These are phyloP conservation scores for Melinaea menophilus DNA, from an alignment of 2,888 invertebrate genomes.

Conservation along the genomic window DNA sequence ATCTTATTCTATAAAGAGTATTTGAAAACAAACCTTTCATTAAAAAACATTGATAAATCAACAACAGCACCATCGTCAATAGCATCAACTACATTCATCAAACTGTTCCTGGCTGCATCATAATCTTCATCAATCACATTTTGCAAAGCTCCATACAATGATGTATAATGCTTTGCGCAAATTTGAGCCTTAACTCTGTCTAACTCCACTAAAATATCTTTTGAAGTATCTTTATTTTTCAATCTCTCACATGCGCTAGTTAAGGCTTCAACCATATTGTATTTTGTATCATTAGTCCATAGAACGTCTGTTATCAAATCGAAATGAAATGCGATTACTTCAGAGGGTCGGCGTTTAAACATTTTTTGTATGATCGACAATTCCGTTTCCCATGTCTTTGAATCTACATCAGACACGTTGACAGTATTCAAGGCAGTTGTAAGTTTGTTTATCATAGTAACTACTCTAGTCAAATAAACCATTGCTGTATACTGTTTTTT, in stretches of 20 bases:
- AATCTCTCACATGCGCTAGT: constrained; percentile 48
- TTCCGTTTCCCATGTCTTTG: constrained; percentile 43
- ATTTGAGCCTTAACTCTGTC: constrained; percentile 50
- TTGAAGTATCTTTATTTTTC: constrained; percentile 45
- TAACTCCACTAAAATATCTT: constrained; percentile 50
- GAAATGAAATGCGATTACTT: constrained; percentile 56
- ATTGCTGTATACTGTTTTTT: constrained; percentile 51
- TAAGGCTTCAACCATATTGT: constrained; percentile 48
- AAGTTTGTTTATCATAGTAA: constrained; percentile 54
- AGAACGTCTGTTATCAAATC: constrained; percentile 59
- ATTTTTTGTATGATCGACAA: constrained; percentile 46
- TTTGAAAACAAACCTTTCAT: constrained; percentile 45
- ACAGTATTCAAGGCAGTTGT: constrained; percentile 42
- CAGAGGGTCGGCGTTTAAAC: constrained; percentile 55
- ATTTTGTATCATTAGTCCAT: constrained; percentile 45
- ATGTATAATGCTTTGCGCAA: constrained; percentile 54
- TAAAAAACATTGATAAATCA: constrained; percentile 51
- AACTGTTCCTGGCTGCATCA: constrained; percentile 42
- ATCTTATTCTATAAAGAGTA: neutral
- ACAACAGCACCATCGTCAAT: constrained; percentile 30
- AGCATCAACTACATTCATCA: constrained; percentile 42
- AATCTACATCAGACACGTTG: constrained; percentile 35
- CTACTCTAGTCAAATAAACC: constrained; percentile 58
- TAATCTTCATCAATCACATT: constrained; percentile 43
- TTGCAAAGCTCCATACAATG: constrained; percentile 48